Evolutionary conservation across 2,113 vertebrate genomes (phyloP), one percentile per base, ranked within the genome.

Genomic region (Crotalus helleri): DNA sequence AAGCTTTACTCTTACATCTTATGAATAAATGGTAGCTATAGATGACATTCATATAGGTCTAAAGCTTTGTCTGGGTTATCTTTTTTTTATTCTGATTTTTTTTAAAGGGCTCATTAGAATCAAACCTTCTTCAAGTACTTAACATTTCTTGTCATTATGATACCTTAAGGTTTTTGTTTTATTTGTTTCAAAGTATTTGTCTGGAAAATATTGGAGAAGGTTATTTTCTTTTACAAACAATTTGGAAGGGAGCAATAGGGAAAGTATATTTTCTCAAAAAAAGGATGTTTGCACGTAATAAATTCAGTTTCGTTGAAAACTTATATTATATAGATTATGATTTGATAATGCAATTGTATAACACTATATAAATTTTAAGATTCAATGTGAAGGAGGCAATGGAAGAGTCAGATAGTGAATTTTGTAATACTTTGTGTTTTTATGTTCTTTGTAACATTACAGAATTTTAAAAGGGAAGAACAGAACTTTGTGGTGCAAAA

Each of bases 391-490:
- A 81, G 8, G 4, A 54, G 15, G 29, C n/a, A 90, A 39, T 39
- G 29, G 17, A 33, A 17, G 11, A 44, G 8, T 17, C 13, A 53
- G 19, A 33, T 21, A 39, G 29, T 91, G 3, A 55, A 13, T 91
- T 91, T 85, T 54, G 33, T 57, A 91, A 44, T 69, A n/a, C 4
- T 12, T 69, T 9, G 69, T 81, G 17, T 39, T 81, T 39, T 81
- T 81, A 53, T 95, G 33, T 92, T 93, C 29, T 94, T 29, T 91
- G 19, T 87, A 91, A 92, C 51, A 39, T 95, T 95, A 96, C 95
- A 99, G 99, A 99, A 99, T 97, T 99, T 99, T 97, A 99, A 99
- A 97, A 98, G 99, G 88, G 99, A 99, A 96, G 99, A 99, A 81
- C 99, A 99, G 96, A 99, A 99, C 95, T 99, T 99, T 86, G 99